A percentile compares a stretch with the other conserved stretches of the same genome.
phyloP scores from a whole-genome alignment of 1,140 invertebrate species.

The Littorina saxatilis region DNA sequence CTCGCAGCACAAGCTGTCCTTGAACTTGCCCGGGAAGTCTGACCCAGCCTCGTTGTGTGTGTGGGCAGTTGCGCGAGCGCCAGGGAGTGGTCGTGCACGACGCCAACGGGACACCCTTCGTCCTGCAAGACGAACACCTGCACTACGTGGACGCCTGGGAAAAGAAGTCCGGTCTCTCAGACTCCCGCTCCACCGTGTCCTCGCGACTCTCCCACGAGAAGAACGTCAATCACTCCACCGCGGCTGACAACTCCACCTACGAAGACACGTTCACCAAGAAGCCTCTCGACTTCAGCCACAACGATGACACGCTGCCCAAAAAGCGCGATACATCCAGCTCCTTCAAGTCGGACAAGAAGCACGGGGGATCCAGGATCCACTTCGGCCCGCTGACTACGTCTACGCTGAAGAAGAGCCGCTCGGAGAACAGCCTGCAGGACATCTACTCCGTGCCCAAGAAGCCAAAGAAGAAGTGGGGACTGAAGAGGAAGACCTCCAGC shows the following conservation, averaged over 20 bases:
- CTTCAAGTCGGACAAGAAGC: not conserved
- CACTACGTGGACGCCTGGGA: conserved; percentile 21
- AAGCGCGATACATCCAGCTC: not conserved
- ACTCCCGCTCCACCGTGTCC: conserved; percentile 8
- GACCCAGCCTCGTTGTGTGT: not conserved
- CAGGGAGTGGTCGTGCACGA: not conserved
- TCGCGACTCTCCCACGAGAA: not conserved
- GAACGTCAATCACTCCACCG: no score
- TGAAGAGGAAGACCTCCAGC: conserved; percentile 6
- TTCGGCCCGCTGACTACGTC: not conserved
- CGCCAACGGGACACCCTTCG: not conserved
- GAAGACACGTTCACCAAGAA: conserved; percentile 12
- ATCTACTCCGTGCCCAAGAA: conserved; percentile 29
- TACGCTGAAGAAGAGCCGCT: conserved; percentile 17
- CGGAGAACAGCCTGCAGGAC: not conserved
- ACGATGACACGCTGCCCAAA: conserved; percentile 8
- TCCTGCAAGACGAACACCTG: not conserved
- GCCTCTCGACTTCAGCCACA: no score
- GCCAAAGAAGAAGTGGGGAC: not conserved
- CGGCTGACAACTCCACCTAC: not conserved
- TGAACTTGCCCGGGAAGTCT: not conserved
- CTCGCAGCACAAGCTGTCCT: not conserved
- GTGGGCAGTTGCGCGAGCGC: conserved; percentile 21
- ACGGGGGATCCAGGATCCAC: not conserved
- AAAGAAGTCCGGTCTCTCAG: not conserved